phyloP scores from a whole-genome alignment of 2,797 vertebrate genomes.

The Melopsittacus undulatus region DNA sequence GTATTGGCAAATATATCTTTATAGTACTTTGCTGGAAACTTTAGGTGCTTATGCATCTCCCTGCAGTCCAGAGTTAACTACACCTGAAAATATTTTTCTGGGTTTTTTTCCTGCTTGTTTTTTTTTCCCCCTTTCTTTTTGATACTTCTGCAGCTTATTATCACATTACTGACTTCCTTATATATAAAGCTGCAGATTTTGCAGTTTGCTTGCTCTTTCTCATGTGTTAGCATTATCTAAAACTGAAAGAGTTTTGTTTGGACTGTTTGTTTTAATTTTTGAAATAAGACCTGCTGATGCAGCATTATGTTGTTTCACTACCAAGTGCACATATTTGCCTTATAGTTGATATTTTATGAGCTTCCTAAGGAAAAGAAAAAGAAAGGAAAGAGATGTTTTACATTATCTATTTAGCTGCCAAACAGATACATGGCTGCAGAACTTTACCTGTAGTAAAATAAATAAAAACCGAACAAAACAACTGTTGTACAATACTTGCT shows the following conservation, averaged over 20 bases:
- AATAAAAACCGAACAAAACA: background rate
- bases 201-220: background rate
- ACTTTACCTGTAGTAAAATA: background rate
- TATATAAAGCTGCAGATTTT: background rate
- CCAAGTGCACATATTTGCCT: background rate
- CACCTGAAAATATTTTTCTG: background rate
- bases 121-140: background rate
- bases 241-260: background rate
- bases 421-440: background rate
- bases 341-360: background rate
- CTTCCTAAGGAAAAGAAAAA: background rate
- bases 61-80: background rate
- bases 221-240: background rate
- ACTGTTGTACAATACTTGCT: background rate
- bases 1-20: background rate
- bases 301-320: background rate
- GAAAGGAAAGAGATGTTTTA: background rate
- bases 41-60: background rate
- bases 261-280: background rate
- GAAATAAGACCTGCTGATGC: background rate
- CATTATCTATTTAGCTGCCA: background rate
- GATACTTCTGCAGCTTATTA: background rate
- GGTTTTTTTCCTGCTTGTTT: fast-evolving
- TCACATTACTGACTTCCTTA: background rate
- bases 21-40: background rate